Conservation (phyloP, 2,113 vertebrate genomes). For the Chascanopsetta lugubris region DNA sequence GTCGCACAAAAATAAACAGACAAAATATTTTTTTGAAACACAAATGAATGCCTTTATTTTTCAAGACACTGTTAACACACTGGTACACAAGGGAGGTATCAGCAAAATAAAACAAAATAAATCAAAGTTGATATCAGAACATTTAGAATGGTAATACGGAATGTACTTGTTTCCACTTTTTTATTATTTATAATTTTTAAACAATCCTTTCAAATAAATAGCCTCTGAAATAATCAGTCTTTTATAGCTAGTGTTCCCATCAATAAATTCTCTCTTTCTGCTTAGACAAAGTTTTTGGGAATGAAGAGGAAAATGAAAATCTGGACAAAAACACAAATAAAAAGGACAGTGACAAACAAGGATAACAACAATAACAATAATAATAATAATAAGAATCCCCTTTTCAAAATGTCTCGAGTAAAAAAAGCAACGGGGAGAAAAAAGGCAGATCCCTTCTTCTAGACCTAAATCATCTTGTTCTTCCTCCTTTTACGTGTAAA, state of each 20-base stretch:
- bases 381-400: too few species aligned
- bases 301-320: constrained; percentile 67
- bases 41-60: constrained; percentile 79
- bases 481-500: constrained; percentile 41
- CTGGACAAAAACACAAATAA: constrained; percentile 52
- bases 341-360: constrained; percentile 58
- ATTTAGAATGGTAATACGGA: constrained; percentile 77
- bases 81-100: constrained; percentile 64
- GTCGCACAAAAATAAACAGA: background rate
- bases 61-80: constrained; percentile 77
- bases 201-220: constrained; percentile 79
- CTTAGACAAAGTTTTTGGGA: constrained; percentile 70
- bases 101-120: constrained; percentile 73
- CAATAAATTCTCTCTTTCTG: constrained; percentile 74
- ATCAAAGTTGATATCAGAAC: constrained; percentile 69
- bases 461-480: constrained; percentile 52
- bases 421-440: constrained; percentile 45
- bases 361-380: too few species aligned
- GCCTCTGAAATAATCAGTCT: constrained; percentile 72
- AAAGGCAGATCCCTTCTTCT: constrained; percentile 73
- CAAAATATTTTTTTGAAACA: constrained; percentile 47
- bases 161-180: constrained; percentile 72
- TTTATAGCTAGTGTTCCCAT: constrained; percentile 69
- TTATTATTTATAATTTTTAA: too few species aligned
- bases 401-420: constrained; percentile 44